Conservation (phyloP, 2,888 invertebrate species). For the Uloborus plumipes region DNA sequence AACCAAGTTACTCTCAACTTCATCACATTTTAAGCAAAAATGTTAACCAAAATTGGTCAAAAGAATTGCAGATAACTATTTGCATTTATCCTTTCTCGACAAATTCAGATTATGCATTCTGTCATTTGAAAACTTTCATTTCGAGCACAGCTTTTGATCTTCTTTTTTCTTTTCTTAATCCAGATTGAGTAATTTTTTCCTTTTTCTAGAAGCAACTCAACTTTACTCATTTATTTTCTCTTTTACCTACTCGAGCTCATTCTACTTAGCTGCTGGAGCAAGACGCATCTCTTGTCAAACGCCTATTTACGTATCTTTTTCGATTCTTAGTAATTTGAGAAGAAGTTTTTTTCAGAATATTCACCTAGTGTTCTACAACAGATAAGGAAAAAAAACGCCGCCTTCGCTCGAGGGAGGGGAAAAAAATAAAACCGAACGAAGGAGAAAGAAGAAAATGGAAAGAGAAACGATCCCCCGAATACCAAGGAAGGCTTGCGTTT, state of each 20-base stretch:
- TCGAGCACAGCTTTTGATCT: neutral
- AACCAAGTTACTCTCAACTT: no score
- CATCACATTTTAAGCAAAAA: no score
- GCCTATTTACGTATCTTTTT: conserved; percentile 32
- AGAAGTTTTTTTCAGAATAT: conserved; percentile 18
- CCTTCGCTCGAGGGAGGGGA: conserved; percentile 3
- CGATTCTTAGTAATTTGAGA: conserved; percentile 17
- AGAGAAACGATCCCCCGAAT: no score
- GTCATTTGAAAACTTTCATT: no score
- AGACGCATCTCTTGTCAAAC: conserved; percentile 57
- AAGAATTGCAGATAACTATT: no score
- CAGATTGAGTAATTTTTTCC: neutral
- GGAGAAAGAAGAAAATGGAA: no score
- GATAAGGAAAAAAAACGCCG: conserved; percentile 4
- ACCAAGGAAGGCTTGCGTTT: no score
- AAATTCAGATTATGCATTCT: no score
- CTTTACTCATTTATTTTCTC: neutral
- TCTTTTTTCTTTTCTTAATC: neutral
- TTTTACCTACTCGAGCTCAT: neutral
- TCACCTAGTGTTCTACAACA: conserved; percentile 35
- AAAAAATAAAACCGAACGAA: neutral
- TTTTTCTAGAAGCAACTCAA: conserved; percentile 1
- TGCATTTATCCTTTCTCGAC: no score
- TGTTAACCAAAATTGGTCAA: no score
- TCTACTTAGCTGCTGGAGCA: conserved; percentile 48